Conservation (phyloP, 2,113 vertebrate genomes). For the Choloepus hoffmanni region DNA sequence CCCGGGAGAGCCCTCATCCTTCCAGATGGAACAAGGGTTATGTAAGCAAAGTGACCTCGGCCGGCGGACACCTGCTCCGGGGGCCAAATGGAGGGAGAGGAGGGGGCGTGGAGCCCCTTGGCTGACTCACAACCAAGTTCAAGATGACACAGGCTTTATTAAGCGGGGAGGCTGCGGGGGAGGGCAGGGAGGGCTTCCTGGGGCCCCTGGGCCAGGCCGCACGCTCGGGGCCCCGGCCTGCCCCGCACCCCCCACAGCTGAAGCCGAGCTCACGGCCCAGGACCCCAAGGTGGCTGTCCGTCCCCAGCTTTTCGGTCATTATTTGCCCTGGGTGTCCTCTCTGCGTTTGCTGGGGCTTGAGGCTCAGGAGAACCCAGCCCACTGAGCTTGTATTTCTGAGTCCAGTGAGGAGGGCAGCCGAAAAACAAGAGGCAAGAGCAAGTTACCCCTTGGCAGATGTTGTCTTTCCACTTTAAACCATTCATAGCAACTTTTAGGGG, state of each 20-base stretch:
- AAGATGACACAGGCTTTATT: slow-evolving; percentile 62
- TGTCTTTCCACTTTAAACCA: neutral
- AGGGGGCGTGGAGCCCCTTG: slow-evolving; percentile 58
- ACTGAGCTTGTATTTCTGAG: neutral
- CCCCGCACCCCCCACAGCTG: neutral
- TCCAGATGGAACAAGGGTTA: slow-evolving; percentile 93
- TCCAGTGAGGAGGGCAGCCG: too few relatives aligned
- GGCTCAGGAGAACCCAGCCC: fast-evolving
- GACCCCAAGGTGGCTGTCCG: neutral
- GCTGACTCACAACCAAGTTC: slow-evolving; percentile 78
- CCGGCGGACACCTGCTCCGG: slow-evolving; percentile 93
- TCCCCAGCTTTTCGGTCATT: neutral
- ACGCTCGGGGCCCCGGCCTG: fast-evolving
- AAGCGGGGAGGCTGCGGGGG: neutral
- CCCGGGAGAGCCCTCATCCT: slow-evolving; percentile 88
- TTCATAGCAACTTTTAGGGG: neutral
- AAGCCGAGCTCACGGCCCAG: fast-evolving
- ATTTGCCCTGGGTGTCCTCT: neutral
- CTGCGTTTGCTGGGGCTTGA: neutral
- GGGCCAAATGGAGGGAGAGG: slow-evolving; percentile 75
- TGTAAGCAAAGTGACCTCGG: slow-evolving; percentile 91
- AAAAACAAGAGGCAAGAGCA: neutral
- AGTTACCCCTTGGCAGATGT: too few relatives aligned
- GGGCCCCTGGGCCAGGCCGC: neutral
- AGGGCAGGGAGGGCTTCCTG: neutral